phyloP scores from a whole-genome alignment of 2,888 invertebrate genomes.

The Thymelicus sylvestris region DNA sequence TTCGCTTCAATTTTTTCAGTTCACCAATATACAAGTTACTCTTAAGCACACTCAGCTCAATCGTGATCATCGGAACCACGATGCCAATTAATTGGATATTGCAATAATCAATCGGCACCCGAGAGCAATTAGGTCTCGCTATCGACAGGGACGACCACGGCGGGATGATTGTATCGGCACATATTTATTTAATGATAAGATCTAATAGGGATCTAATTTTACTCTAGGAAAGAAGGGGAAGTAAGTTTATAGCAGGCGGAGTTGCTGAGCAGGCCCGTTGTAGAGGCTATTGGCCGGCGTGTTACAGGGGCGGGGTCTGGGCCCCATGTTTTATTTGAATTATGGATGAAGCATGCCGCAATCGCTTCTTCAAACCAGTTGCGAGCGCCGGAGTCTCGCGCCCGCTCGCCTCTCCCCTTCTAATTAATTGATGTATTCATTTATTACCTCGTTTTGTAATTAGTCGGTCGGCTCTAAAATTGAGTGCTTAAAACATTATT shows the following conservation, averaged over 20 bases:
- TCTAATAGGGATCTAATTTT: constrained; percentile 71
- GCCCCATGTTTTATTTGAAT: constrained; percentile 83
- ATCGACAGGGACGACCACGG: constrained; percentile 58
- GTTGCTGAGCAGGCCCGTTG: constrained; percentile 67
- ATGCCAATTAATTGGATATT: constrained; percentile 74
- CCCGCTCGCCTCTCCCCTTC: constrained; percentile 79
- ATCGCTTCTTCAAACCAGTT: constrained; percentile 78
- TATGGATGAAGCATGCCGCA: constrained; percentile 79
- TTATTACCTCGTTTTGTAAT: constrained; percentile 79
- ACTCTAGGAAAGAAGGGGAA: constrained; percentile 75
- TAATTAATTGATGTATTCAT: constrained; percentile 84
- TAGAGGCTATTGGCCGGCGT: constrained; percentile 78
- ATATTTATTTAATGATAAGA: constrained; percentile 76
- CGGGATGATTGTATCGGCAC: constrained; percentile 69
- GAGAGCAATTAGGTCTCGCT: constrained; percentile 61
- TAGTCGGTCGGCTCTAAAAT: constrained; percentile 72
- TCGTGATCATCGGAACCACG: constrained; percentile 64
- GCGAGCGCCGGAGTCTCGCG: constrained; percentile 75
- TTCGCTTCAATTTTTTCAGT: constrained; percentile 11
- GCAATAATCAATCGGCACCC: constrained; percentile 74
- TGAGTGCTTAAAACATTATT: constrained; percentile 72
- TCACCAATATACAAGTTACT: constrained; percentile 15
- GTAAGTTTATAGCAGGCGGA: constrained; percentile 76
- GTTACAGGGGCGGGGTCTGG: constrained; percentile 80
- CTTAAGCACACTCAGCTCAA: constrained; percentile 15